phyloP scores from a whole-genome alignment of 2,113 vertebrate species.

The Melospiza melodia region DNA sequence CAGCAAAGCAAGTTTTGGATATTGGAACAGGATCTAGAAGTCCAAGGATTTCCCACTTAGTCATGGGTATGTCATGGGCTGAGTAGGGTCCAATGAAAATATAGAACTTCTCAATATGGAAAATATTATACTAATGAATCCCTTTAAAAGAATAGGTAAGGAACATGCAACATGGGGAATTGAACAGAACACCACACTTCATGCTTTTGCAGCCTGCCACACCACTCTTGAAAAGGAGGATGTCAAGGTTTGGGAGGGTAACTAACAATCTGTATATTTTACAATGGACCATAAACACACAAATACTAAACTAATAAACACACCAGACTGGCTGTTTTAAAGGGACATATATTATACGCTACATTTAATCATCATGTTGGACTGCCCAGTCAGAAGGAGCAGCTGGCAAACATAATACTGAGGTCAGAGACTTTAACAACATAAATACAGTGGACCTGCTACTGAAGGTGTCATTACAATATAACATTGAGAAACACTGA shows the following conservation, averaged over 20 bases:
- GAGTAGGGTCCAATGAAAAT: background rate
- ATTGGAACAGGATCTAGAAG: background rate
- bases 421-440: background rate
- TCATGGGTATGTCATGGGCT: background rate
- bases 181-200: background rate
- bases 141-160: background rate
- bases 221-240: background rate
- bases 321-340: background rate
- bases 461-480: background rate
- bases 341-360: background rate
- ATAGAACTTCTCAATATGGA: background rate
- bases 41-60: background rate
- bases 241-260: background rate
- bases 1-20: background rate
- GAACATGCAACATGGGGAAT: background rate
- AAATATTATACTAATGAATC: background rate
- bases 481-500: background rate
- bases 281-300: too few species aligned
- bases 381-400: background rate
- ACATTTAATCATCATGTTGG: background rate
- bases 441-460: background rate
- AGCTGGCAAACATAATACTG: background rate
- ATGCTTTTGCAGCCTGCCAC: background rate
- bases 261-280: background rate
- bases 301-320: background rate